A percentile compares a stretch with the other conserved stretches of the same genome.
These are phyloP conservation scores for Dendrocincla tyrannina DNA, from an alignment of 2,797 vertebrate genomes.

Conservation along the genomic window DNA sequence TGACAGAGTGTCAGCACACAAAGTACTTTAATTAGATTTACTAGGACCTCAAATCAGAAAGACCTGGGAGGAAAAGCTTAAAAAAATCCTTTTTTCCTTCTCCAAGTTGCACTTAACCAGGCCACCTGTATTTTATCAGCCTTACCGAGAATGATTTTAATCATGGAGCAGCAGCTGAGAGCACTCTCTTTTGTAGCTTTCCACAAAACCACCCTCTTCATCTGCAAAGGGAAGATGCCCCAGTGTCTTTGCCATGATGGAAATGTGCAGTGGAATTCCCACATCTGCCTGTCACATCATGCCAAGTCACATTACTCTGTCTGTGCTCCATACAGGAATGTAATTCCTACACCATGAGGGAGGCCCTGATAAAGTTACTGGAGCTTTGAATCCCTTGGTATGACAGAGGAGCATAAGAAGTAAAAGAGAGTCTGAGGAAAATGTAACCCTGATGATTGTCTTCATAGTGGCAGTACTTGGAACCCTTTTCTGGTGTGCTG, in stretches of 20 bases:
- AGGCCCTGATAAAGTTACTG: not conserved
- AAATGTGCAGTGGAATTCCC: not conserved
- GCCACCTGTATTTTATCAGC: not conserved
- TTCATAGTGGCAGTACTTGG: not conserved
- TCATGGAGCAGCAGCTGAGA: not conserved
- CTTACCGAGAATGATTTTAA: not conserved
- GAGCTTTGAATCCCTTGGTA: not conserved
- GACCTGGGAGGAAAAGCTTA: not conserved
- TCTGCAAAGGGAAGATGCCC: not conserved
- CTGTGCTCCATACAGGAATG: not conserved
- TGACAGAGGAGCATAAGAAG: not conserved
- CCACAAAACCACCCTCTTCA: not conserved
- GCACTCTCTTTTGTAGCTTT: not conserved
- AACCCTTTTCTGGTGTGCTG: not conserved
- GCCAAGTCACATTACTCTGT: not conserved
- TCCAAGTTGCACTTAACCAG: not conserved
- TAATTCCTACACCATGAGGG: not conserved
- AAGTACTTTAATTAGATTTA: not conserved
- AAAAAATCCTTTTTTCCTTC: not conserved
- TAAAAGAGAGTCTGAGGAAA: not conserved
- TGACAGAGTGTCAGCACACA: not conserved
- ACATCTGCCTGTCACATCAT: not conserved
- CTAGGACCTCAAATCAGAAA: not conserved
- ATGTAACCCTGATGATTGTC: not conserved
- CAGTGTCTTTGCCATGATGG: not conserved